phyloP scores from a whole-genome alignment of 2,113 vertebrate species.

The Clinocottus analis region DNA sequence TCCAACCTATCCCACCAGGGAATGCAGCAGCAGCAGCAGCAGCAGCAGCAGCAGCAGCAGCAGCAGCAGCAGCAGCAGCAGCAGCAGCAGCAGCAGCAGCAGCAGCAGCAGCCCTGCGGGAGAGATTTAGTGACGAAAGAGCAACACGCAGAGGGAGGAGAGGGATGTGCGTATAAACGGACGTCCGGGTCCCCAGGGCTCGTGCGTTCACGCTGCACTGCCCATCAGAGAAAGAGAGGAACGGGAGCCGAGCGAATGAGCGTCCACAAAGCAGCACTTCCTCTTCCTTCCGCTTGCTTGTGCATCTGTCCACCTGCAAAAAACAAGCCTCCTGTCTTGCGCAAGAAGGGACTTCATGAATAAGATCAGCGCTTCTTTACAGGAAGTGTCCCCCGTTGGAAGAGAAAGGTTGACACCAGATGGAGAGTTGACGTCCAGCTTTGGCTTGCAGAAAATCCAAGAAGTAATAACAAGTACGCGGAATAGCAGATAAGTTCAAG shows the following conservation, averaged over 20 bases:
- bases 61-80: slow-evolving; percentile 20
- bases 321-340: slow-evolving; percentile 2
- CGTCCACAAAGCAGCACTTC: slow-evolving; percentile 22
- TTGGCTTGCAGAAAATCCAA: not conserved
- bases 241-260: slow-evolving; percentile 29
- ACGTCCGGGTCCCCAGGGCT: slow-evolving; percentile 47
- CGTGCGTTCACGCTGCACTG: slow-evolving; percentile 52
- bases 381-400: not conserved
- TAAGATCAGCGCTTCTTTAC: not conserved
- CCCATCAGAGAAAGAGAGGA: slow-evolving; percentile 14
- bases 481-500: not conserved
- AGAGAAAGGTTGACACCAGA: not conserved
- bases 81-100: slow-evolving; percentile 18
- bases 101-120: slow-evolving; percentile 10
- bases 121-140: slow-evolving; percentile 13
- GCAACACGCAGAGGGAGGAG: slow-evolving; percentile 6
- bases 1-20: slow-evolving; percentile 9
- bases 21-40: slow-evolving; percentile 8
- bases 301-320: not conserved
- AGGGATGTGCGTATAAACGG: slow-evolving; percentile 1
- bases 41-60: slow-evolving; percentile 18
- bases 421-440: not conserved
- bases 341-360: not conserved
- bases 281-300: not conserved
- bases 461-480: too few relatives aligned